Conservation (phyloP, 2,888 invertebrate genomes). For the Rhagophthalmus giganteus region DNA sequence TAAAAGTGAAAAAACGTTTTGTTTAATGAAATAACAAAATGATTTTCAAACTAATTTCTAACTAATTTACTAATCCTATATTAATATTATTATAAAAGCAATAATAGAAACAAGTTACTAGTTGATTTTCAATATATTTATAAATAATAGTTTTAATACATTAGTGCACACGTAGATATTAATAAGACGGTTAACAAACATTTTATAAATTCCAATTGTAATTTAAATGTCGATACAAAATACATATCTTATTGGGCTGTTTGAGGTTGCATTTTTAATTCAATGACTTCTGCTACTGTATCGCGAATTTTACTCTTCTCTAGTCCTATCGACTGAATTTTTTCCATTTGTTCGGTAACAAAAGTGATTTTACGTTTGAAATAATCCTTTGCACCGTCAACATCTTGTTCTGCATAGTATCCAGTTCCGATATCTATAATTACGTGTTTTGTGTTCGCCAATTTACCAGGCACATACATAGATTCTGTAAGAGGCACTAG, state of each 20-base stretch:
- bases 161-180: too few relatives aligned
- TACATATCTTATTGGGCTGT: slow-evolving; percentile 15
- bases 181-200: too few relatives aligned
- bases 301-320: slow-evolving; percentile 84
- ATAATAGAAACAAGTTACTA: too few relatives aligned
- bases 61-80: too few relatives aligned
- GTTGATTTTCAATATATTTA: too few relatives aligned
- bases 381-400: slow-evolving; percentile 84
- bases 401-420: slow-evolving; percentile 87
- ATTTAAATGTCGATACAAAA: background rate
- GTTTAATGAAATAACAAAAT: too few relatives aligned
- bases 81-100: too few relatives aligned
- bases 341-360: slow-evolving; percentile 93
- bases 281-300: slow-evolving; percentile 75
- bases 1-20: too few relatives aligned
- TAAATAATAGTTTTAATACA: too few relatives aligned
- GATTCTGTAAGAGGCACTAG: slow-evolving; percentile 94
- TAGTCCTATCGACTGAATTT: slow-evolving; percentile 78
- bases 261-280: slow-evolving; percentile 66
- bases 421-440: slow-evolving; percentile 96
- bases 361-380: slow-evolving; percentile 90
- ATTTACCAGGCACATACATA: slow-evolving; percentile 93
- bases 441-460: slow-evolving; percentile 83
- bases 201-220: background rate
- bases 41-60: too few relatives aligned